Base-by-base conservation (phyloP, 2,113 vertebrate genomes). In the Gobio gobio region DNA sequence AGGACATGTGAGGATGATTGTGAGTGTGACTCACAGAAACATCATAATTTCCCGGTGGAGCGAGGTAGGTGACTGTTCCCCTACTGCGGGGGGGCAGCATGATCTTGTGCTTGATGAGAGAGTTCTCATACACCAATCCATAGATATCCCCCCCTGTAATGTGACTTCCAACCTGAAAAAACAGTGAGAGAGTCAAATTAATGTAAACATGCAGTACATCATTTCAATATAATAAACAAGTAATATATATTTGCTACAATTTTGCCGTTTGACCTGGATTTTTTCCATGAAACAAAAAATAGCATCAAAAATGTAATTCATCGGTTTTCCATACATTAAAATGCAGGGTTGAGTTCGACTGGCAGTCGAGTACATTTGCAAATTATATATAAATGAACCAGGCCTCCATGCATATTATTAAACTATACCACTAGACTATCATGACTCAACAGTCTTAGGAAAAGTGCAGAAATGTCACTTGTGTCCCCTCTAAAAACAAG, bases 111-210 rank as follows among this genome's bases (percentile, higher is more conserved):
- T 92, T 98, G 92, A 99, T 99, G 66, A 99, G 97, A 1, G 98
- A 98, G 88, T 99, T 99, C 90, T 99, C 97, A 16, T 88, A 92
- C 84, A 99, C 98, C 74, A 95, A 63, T 73, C 95, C 98, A 43
- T 99, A 99, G 92, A 99, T 97, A 93, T 99, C 98, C 45, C 98
- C 98, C 24, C 98, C 98, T 70, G 98, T 99, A 91, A 99, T 97
- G 89, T 99, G 98, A 93, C 97, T 98, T 89, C 98, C 98, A 83
- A 95, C 95, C 98, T 99, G 87, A 16, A n/a, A 85, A 45, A 49
- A 70, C 64, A 7, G 56, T 24, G 22, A 49, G 33, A 3, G 20
- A 13, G 10, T 24, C n/a, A 36, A 43, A 66, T 10, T 4, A 4
- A 18, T 4, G 33, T 70, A 22, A 70, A 70, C 22, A 14, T 26